Conservation (phyloP, 2,113 vertebrate species). For the Pantherophis guttatus region DNA sequence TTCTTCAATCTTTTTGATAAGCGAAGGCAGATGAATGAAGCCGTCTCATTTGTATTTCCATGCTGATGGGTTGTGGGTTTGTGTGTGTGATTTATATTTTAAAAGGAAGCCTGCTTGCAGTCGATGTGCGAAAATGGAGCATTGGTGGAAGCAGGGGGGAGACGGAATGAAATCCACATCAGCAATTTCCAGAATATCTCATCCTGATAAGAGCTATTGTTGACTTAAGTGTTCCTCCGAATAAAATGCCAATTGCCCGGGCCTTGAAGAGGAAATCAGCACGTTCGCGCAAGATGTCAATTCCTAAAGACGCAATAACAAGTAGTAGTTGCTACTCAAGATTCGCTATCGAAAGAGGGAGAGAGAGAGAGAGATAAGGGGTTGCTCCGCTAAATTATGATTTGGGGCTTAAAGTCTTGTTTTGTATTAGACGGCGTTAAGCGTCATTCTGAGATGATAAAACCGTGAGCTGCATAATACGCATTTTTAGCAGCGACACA, state of each 20-base stretch:
- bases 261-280: constrained; percentile 61
- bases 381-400: constrained; percentile 59
- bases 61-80: background rate
- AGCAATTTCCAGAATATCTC: constrained; percentile 54
- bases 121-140: constrained; percentile 1
- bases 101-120: constrained; percentile 1
- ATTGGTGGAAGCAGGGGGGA: background rate
- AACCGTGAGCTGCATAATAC: constrained; percentile 38
- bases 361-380: constrained; percentile 52
- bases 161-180: constrained; percentile 45
- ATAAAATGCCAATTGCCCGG: constrained; percentile 59
- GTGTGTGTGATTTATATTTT: background rate
- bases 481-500: constrained; percentile 37
- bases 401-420: constrained; percentile 57
- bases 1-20: constrained; percentile 31
- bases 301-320: constrained; percentile 60
- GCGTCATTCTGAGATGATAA: constrained; percentile 61
- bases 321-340: constrained; percentile 65
- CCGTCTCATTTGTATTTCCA: background rate
- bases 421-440: constrained; percentile 58
- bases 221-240: constrained; percentile 57
- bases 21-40: constrained; percentile 31
- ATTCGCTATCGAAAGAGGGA: constrained; percentile 59
- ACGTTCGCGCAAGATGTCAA: constrained; percentile 55
- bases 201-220: constrained; percentile 56